Base-by-base conservation (phyloP, 2,113 vertebrate species). In the Petromus typicus region DNA sequence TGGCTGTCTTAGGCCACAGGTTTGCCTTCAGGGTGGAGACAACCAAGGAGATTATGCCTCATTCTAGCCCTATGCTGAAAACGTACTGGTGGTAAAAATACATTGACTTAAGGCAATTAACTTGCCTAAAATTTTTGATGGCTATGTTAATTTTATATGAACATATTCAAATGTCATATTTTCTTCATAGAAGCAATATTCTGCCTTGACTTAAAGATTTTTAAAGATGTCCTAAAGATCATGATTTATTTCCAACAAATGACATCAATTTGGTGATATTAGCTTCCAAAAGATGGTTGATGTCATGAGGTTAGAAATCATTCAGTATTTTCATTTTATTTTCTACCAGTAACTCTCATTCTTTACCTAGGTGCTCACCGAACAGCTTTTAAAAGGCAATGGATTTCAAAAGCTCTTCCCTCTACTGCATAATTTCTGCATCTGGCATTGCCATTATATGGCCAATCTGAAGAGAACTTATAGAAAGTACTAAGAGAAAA, bases 241-340 rank as follows among this genome's bases (percentile, higher is more conserved):
- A 43, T 69, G 23, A 13, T 17, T 51, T 56, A 56, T 69, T 69
- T 82, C 27, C 89, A 54, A 82, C 37, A 54, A 82, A 76, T 45
- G 43, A 25, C 22, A 75, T 43, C 54, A 17, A 23, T 61, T 66
- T 27, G 34, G 27, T 37, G 18, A 67, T 59, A 40, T 61, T 89
- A 48, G 32, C 18, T 27, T 51, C 40, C 56, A 66, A 34, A 54
- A 88, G 23, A 32, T 40, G 3, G 2, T 43, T 84, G 79, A 85
- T 45, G 48, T 67, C 30, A 76, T 32, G 13, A 43, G 85, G 27
- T 27, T 30, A 61, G 71, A 80, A 32, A 86, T 57, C 12, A 2
- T 16, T 71, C 8, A 11, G n/a, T 64, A 76, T 95, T 92, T 92
- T 43, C 57, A 86, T 93, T 92, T 92, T 54, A 66, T 45, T 64